Evolutionary conservation across 2,888 invertebrate species (phyloP).

Genomic region (Phyto melanocephala): DNA sequence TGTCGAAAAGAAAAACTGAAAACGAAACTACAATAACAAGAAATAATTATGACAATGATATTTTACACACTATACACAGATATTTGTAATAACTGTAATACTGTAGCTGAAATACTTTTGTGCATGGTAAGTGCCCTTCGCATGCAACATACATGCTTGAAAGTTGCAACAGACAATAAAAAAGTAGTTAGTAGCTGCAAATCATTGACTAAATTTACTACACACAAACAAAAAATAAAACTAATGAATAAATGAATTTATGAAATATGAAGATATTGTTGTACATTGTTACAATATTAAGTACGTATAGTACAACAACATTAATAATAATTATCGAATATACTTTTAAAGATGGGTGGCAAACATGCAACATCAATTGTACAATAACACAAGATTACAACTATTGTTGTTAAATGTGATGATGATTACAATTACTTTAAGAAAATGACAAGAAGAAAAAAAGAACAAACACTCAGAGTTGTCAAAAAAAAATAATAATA

Average conservation of each 20-base stretch:
- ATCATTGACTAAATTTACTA: constrained; percentile 25
- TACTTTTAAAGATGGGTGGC: constrained; percentile 30
- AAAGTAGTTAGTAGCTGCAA: constrained; percentile 2
- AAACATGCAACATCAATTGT: constrained; percentile 53
- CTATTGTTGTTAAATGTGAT: constrained; percentile 30
- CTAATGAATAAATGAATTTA: constrained; percentile 9
- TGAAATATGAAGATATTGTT: constrained; percentile 36
- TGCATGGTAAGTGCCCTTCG: constrained; percentile 48
- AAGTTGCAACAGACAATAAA: constrained; percentile 25
- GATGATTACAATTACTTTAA: constrained; percentile 16
- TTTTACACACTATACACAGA: constrained; percentile 29
- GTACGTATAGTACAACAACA: neutral
- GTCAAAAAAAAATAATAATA: constrained; percentile 26
- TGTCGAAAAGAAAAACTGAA: neutral
- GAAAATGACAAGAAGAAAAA: neutral
- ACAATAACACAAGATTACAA: constrained; percentile 14
- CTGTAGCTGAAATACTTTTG: neutral
- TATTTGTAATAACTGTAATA: neutral
- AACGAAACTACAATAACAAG: constrained; percentile 10
- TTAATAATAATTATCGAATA: constrained; percentile 31
- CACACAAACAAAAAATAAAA: neutral
- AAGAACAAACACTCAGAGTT: neutral
- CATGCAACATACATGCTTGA: constrained; percentile 50
- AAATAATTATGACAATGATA: constrained; percentile 53
- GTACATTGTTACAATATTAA: constrained; percentile 12